Percentiles rank a stretch among this genome's conserved stretches.
These are phyloP conservation scores for Scaptodrosophila lebanonensis DNA, from an alignment of 1,140 invertebrate species.

Conservation along the genomic window DNA sequence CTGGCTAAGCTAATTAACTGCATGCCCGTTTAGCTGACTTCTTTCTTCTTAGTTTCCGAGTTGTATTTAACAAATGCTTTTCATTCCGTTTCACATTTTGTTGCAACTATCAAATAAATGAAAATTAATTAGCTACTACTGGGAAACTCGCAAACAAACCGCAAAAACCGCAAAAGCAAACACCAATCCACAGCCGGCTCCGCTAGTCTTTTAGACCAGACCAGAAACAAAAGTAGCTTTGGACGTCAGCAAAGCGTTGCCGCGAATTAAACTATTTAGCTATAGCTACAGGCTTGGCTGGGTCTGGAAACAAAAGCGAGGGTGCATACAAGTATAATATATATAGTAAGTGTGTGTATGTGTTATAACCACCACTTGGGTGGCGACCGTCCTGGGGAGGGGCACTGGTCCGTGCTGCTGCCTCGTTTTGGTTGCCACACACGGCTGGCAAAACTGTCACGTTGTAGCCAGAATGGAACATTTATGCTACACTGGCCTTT, in stretches of 20 bases:
- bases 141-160: slow-evolving; percentile 22
- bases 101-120: slow-evolving; percentile 34
- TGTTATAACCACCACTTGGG: no score
- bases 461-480: no score
- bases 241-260: slow-evolving; percentile 36
- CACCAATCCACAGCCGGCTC: slow-evolving; percentile 56
- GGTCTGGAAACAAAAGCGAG: no score
- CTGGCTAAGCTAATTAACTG: background rate
- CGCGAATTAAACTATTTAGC: slow-evolving; percentile 45
- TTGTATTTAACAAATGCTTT: background rate
- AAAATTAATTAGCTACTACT: slow-evolving; percentile 58
- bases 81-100: background rate
- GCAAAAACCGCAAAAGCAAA: slow-evolving; percentile 32
- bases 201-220: background rate
- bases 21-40: no score
- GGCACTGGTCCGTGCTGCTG: no score
- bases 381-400: no score
- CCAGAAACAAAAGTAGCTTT: slow-evolving; percentile 16
- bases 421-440: no score
- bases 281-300: slow-evolving; percentile 16
- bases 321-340: no score
- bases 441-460: no score
- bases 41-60: background rate
- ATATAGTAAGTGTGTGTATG: no score
- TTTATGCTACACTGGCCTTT: no score